These are phyloP conservation scores for Trachelus tabidus DNA, from an alignment of 2,888 invertebrate species.

Conservation along the genomic window DNA sequence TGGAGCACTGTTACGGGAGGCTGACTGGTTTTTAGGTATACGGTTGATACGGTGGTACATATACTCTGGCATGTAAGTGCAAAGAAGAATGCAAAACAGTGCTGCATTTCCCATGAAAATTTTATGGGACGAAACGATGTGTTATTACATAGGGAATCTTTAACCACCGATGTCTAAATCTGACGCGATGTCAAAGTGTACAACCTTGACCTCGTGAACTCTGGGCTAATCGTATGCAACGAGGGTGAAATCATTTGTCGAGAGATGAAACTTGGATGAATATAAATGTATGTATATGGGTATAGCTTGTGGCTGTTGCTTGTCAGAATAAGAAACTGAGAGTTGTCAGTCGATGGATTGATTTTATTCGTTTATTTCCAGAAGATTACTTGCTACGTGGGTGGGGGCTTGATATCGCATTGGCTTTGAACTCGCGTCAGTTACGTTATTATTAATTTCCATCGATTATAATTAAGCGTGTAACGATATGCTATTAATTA, in stretches of 20 bases:
- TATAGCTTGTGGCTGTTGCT: background rate
- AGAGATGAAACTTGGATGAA: background rate
- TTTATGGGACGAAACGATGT: background rate
- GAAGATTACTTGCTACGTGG: background rate
- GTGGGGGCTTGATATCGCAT: background rate
- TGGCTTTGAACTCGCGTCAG: background rate
- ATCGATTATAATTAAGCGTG: slow-evolving; percentile 6
- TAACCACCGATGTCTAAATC: background rate
- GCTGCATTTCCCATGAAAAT: background rate
- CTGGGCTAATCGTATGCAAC: background rate
- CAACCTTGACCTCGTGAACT: background rate
- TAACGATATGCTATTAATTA: slow-evolving; percentile 1
- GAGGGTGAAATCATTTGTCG: background rate
- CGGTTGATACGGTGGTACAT: background rate
- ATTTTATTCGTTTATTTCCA: background rate
- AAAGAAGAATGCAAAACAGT: background rate
- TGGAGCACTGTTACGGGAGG: background rate
- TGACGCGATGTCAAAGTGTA: background rate
- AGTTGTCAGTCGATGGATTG: background rate
- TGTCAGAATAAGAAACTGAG: background rate
- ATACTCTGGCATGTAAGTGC: background rate
- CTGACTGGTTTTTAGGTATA: background rate
- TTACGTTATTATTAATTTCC: background rate
- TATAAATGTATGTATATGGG: background rate
- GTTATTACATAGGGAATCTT: background rate